These are phyloP conservation scores for Fulica atra DNA, from an alignment of 2,113 vertebrate genomes.

Conservation along the genomic window DNA sequence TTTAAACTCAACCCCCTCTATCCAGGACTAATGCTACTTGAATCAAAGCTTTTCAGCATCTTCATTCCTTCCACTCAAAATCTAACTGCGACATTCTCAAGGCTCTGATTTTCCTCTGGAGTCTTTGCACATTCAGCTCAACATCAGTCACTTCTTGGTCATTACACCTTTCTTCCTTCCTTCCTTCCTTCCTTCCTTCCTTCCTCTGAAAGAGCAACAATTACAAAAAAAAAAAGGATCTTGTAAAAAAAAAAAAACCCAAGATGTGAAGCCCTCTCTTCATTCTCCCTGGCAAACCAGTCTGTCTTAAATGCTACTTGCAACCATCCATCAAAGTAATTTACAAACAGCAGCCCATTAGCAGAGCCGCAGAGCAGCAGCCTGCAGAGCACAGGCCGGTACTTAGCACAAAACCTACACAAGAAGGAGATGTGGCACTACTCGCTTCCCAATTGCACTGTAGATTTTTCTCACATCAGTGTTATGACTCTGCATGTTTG, in stretches of 20 bases:
- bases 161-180: neutral
- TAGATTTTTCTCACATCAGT: neutral
- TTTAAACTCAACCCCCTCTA: neutral
- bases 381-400: neutral
- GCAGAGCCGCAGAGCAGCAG: neutral
- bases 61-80: neutral
- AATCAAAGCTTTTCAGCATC: neutral
- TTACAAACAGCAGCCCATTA: neutral
- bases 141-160: neutral
- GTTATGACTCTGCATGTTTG: slow-evolving; percentile 25
- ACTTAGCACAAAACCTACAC: neutral
- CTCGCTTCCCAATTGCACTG: neutral
- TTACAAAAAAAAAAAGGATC: neutral
- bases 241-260: neutral
- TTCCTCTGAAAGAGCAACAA: neutral
- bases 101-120: neutral
- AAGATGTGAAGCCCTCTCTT: neutral
- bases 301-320: neutral
- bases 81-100: neutral
- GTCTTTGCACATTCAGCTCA: neutral
- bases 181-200: neutral
- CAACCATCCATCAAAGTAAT: neutral
- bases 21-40: neutral
- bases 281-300: neutral
- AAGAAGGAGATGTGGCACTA: neutral